Percentiles rank a stretch among this genome's conserved stretches.
Evolutionary conservation across 2,113 vertebrate species (phyloP).

Genomic region (Axis porcinus): DNA sequence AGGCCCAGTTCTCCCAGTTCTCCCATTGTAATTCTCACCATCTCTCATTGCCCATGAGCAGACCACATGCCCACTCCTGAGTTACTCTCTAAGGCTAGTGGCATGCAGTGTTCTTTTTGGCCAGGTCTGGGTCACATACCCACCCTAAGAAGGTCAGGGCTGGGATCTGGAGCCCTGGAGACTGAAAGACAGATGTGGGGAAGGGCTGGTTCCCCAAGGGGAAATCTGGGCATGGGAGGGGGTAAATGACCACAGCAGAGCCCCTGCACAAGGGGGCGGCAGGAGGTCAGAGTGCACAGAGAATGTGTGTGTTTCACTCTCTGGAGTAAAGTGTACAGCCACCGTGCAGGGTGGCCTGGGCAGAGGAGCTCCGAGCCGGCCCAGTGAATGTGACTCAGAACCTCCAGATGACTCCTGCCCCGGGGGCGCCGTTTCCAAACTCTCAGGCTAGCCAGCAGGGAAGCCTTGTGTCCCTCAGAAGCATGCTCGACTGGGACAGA

Average conservation of each 20-base stretch:
- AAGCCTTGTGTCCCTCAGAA: neutral
- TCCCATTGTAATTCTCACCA: neutral
- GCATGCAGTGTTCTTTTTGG: neutral
- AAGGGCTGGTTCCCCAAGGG: too few species aligned
- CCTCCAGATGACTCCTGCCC: neutral
- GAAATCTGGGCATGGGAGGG: too few species aligned
- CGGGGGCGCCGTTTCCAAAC: rapidly evolving
- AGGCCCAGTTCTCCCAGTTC: neutral
- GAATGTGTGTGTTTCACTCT: neutral
- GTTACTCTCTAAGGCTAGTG: neutral
- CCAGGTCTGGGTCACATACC: neutral
- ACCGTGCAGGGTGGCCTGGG: neutral
- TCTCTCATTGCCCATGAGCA: neutral
- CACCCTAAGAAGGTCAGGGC: neutral
- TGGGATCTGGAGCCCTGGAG: neutral
- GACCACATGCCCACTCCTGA: neutral
- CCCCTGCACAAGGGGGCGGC: rapidly evolving
- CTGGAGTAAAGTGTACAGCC: neutral
- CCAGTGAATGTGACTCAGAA: neutral
- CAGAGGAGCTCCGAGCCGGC: rapidly evolving
- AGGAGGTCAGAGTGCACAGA: neutral
- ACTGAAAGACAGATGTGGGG: neutral
- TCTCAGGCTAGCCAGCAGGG: neutral
- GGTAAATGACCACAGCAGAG: neutral
- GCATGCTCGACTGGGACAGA: neutral